These are phyloP conservation scores for Theocolax elegans DNA, from an alignment of 1,140 invertebrate species.

Conservation along the genomic window DNA sequence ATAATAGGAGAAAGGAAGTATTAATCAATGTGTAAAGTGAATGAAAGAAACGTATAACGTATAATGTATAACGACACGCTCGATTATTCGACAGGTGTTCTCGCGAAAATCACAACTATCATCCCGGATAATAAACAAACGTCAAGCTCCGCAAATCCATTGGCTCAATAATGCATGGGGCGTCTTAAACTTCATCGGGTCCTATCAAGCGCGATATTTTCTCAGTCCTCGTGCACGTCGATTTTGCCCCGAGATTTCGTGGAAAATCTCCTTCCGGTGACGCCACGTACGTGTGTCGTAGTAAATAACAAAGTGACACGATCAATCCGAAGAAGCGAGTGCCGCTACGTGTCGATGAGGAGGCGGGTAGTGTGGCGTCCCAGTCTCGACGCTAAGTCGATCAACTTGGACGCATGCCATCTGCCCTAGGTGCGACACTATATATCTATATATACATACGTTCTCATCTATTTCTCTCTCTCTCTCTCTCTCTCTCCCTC, in stretches of 20 bases:
- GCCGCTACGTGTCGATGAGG: slow-evolving; percentile 16
- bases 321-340: slow-evolving; percentile 27
- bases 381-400: slow-evolving; percentile 32
- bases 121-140: slow-evolving; percentile 6
- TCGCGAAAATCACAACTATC: neutral
- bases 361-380: neutral
- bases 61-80: neutral
- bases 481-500: too few relatives aligned
- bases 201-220: slow-evolving; percentile 2
- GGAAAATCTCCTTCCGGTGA: neutral
- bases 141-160: neutral
- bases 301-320: slow-evolving; percentile 37
- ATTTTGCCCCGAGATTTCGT: neutral
- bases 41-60: too few relatives aligned
- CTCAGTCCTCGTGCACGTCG: neutral
- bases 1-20: too few relatives aligned
- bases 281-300: slow-evolving; percentile 16
- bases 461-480: too few relatives aligned
- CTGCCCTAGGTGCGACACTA: neutral
- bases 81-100: neutral
- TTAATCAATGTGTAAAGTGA: too few relatives aligned
- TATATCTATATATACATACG: neutral
- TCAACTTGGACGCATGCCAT: slow-evolving; percentile 39
- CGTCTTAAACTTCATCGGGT: slow-evolving; percentile 4
- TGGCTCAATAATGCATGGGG: slow-evolving; percentile 11